Evolutionary conservation across 2,113 vertebrate genomes (phyloP).

Genomic region (Carassius auratus): DNA sequence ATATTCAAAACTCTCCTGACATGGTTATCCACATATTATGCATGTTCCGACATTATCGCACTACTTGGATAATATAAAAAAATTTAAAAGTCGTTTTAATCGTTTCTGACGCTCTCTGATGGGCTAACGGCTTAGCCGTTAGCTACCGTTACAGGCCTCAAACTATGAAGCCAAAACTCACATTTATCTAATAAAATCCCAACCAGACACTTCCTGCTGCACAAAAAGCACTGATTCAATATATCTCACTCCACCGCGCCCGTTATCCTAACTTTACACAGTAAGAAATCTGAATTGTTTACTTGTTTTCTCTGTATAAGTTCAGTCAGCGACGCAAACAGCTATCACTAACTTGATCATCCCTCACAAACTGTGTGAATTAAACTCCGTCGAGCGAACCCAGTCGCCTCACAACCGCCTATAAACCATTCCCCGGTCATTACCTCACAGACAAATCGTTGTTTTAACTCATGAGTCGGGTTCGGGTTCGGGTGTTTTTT

Average conservation of each 20-base stretch:
- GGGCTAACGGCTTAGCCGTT: slow-evolving; percentile 55
- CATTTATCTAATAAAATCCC: slow-evolving; percentile 60
- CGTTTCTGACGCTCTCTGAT: too few relatives aligned
- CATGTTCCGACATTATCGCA: neutral
- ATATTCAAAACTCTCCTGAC: neutral
- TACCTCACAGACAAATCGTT: slow-evolving; percentile 75
- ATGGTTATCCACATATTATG: neutral
- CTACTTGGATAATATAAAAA: neutral
- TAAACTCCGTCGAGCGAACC: slow-evolving; percentile 30
- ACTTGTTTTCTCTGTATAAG: slow-evolving; percentile 76
- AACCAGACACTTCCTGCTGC: neutral
- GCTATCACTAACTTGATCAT: slow-evolving; percentile 65
- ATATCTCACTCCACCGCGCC: slow-evolving; percentile 12
- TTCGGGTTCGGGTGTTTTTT: slow-evolving; percentile 64
- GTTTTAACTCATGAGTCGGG: slow-evolving; percentile 80
- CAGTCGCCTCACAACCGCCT: neutral
- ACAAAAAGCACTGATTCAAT: slow-evolving; percentile 33
- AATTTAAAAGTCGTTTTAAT: neutral
- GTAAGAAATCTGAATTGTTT: slow-evolving; percentile 64
- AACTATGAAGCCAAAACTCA: slow-evolving; percentile 74
- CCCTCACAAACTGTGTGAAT: slow-evolving; percentile 47
- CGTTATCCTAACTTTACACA: slow-evolving; percentile 68
- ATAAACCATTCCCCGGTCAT: slow-evolving; percentile 57
- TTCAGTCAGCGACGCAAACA: slow-evolving; percentile 64
- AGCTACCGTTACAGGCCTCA: slow-evolving; percentile 71